These are phyloP conservation scores for Protaetia brevitarsis DNA, from an alignment of 1,140 invertebrate species.

Conservation along the genomic window DNA sequence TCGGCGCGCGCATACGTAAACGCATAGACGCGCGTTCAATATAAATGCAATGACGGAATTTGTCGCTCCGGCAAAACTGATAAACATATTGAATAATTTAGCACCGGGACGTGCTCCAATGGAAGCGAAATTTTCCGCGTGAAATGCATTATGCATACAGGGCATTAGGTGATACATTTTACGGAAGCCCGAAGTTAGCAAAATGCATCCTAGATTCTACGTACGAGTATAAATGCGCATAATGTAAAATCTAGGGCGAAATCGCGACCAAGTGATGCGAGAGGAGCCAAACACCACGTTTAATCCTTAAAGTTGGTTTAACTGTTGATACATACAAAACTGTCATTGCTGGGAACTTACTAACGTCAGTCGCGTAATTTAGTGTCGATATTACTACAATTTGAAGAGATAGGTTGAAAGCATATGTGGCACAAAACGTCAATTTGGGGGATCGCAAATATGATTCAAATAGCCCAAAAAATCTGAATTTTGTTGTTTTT, in stretches of 20 bases:
- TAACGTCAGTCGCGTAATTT: no score
- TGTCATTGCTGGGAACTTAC: no score
- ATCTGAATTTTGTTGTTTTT: no score
- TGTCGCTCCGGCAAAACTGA: slow-evolving; percentile 6
- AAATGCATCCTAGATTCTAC: background rate
- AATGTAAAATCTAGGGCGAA: background rate
- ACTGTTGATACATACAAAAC: no score
- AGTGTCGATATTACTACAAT: no score
- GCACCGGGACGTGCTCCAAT: background rate
- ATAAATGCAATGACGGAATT: slow-evolving; percentile 10
- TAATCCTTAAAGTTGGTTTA: no score
- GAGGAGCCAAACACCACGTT: no score
- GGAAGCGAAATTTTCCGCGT: background rate
- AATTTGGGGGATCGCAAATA: no score
- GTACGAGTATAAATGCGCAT: background rate
- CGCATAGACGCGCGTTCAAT: background rate
- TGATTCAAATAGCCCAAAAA: no score
- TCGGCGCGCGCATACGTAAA: background rate
- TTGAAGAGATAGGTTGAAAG: no score
- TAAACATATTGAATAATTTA: slow-evolving; percentile 16
- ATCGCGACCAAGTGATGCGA: no score
- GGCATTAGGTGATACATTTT: background rate
- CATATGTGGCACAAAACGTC: no score
- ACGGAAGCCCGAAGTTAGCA: background rate
- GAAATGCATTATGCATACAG: background rate